Base-by-base conservation (phyloP, 2,797 vertebrate genomes). In the Harpagifer antarcticus region DNA sequence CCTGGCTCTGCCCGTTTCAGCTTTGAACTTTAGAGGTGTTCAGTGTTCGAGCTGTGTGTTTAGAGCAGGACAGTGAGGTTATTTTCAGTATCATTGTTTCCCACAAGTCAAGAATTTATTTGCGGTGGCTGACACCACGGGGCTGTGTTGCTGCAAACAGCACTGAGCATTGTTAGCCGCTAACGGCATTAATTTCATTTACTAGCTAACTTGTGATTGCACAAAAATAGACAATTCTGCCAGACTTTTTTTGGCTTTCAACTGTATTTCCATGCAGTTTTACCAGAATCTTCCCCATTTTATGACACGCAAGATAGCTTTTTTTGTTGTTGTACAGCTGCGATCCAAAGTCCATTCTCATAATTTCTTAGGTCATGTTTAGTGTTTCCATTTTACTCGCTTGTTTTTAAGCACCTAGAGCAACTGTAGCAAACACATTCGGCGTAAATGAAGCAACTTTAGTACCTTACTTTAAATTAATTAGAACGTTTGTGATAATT, bases 71-170 rank as follows among this genome's bases (percentile, higher is more conserved):
- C 14, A 2, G n/a, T 53, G 14, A 31, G 49, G 54, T 73, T 56
- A 20, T 74, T 74, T 78, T 50, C n/a, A 60, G 54, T 47, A 19
- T 49, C 40, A 48, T 45, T 68, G 55, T 62, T 65, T 72, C 17
- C 6, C 17, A 42, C n/a, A 19, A 66, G 72, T 67, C n/a, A 59
- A 17, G n/a, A 75, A 49, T 71, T 59, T 47, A 68, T 74, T 55
- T 50, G 65, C 47, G 66, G 66, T 64, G 54, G 68, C 68, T 78
- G 63, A 68, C 54, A 78, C 71, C 54, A 33, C 5, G 1, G 48
- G 52, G 52, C 40, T 31, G 42, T 67, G 44, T 57, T 59, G 56
- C 59, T 61, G 55, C 55, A 69, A 74, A 79, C 62, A 57, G 37
- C 19, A 9, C 42, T 1, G 48, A 55, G 44, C 67, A 64, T 72